These are phyloP conservation scores for Solen grandis DNA, from an alignment of 1,140 invertebrate genomes.

Conservation along the genomic window DNA sequence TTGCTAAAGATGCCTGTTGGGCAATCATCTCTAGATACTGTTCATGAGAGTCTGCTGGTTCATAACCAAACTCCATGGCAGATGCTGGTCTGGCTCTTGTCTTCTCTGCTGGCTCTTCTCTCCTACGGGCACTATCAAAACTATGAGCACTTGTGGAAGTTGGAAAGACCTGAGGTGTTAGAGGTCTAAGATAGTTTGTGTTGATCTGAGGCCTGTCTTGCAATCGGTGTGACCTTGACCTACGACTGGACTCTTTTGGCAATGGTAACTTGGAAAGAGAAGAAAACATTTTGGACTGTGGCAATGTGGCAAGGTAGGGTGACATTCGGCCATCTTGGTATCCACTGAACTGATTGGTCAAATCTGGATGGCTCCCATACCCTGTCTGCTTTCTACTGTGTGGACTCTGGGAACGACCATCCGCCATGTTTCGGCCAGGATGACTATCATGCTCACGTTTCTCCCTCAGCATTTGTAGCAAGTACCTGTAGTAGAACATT, in stretches of 20 bases:
- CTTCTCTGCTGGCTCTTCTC: conserved; percentile 38
- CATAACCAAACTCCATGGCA: conserved; percentile 47
- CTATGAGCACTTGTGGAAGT: conserved; percentile 47
- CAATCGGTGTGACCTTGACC: conserved; percentile 44
- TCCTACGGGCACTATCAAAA: conserved; percentile 37
- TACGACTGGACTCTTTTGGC: conserved; percentile 31
- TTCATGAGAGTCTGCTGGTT: conserved; percentile 12
- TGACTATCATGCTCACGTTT: conserved; percentile 43
- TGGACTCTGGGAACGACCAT: conserved; percentile 11
- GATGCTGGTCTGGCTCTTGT: conserved; percentile 41
- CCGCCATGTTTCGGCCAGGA: not conserved
- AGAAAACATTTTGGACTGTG: conserved; percentile 43
- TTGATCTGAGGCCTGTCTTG: conserved; percentile 25
- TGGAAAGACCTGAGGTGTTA: conserved; percentile 50
- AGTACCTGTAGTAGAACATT: conserved; percentile 19
- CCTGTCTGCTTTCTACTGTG: conserved; percentile 14
- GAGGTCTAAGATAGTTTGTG: conserved; percentile 38
- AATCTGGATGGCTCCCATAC: conserved; percentile 51
- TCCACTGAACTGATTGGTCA: conserved; percentile 5
- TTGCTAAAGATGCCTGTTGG: conserved; percentile 41
- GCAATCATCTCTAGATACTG: conserved; percentile 39
- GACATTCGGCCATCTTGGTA: conserved; percentile 44
- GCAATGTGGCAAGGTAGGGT: conserved; percentile 25
- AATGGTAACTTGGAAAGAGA: conserved; percentile 48
- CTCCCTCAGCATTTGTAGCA: conserved; percentile 45